A percentile compares a stretch with the other conserved stretches of the same genome.
Conservation (phyloP, 2,797 vertebrate species). For the Gobionotothen gibberifrons region DNA sequence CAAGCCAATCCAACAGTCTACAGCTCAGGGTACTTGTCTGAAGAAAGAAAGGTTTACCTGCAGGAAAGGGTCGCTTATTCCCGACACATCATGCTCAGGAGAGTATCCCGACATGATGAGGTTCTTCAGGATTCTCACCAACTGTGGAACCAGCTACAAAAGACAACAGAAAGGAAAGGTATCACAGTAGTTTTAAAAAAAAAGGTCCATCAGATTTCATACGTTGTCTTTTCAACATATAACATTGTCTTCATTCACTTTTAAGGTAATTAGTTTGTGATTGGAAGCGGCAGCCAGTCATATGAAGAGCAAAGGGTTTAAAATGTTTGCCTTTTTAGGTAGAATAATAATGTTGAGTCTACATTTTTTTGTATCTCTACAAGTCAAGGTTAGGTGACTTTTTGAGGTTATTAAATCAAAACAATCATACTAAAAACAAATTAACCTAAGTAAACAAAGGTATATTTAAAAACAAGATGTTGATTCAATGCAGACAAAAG, state of each 20-base stretch:
- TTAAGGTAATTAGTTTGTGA: conserved; percentile 13
- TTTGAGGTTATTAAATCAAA: conserved; percentile 39
- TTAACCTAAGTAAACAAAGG: conserved; percentile 2
- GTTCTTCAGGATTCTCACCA: conserved; percentile 99
- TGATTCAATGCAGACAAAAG: background rate
- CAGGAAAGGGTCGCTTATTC: conserved; percentile 99
- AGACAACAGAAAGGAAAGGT: conserved; percentile 59
- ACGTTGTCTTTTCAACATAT: conserved; percentile 8
- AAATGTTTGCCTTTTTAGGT: conserved; percentile 12
- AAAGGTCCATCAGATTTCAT: conserved; percentile 4
- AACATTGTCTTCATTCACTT: conserved; percentile 14
- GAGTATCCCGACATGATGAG: conserved; percentile 99
- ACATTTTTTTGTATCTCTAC: too few species aligned
- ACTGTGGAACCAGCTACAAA: conserved; percentile 96
- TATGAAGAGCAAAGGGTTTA: conserved; percentile 26
- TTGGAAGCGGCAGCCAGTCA: conserved; percentile 22
- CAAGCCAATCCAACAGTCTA: too few species aligned
- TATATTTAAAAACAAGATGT: background rate
- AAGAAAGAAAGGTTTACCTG: conserved; percentile 85
- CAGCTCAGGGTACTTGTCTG: background rate
- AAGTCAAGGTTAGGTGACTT: background rate
- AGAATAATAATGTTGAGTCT: conserved; percentile 7
- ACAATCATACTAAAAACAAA: conserved; percentile 11
- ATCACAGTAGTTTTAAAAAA: conserved; percentile 55
- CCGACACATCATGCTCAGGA: conserved; percentile 98